Evolutionary conservation across 1,140 invertebrate genomes (phyloP).

Genomic region (Achatina immaculata): DNA sequence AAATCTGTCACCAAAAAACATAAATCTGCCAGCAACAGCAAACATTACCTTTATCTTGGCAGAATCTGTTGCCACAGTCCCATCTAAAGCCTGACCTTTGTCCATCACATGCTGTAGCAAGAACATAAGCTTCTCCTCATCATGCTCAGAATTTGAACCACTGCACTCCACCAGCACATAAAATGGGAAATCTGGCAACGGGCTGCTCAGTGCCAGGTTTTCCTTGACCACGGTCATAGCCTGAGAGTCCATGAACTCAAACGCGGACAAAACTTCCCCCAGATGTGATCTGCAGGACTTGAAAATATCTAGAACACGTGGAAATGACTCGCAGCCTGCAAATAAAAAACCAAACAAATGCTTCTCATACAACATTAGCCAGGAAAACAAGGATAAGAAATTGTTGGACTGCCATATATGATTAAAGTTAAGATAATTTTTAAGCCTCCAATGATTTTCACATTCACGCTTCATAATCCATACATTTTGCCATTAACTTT

Average conservation of each 20-base stretch:
- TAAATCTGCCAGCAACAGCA: no score
- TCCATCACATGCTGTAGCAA: conserved; percentile 85
- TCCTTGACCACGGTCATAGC: conserved; percentile 77
- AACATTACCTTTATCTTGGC: conserved; percentile 82
- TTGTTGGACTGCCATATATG: no score
- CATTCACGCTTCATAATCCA: no score
- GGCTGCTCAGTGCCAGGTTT: conserved; percentile 77
- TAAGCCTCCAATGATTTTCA: no score
- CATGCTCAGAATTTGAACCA: conserved; percentile 85
- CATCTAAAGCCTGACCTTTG: conserved; percentile 82
- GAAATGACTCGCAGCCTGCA: conserved; percentile 81
- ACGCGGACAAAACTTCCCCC: conserved; percentile 92
- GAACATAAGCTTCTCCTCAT: conserved; percentile 86
- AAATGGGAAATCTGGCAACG: conserved; percentile 78
- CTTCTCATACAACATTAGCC: neutral
- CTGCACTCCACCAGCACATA: conserved; percentile 93
- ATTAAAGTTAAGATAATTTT: no score
- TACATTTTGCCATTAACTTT: no score
- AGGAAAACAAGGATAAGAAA: conserved; percentile 2
- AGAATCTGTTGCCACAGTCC: conserved; percentile 85
- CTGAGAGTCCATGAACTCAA: conserved; percentile 89
- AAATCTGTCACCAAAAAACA: no score
- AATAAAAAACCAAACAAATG: conserved; percentile 32
- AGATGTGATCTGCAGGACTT: conserved; percentile 81
- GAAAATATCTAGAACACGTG: conserved; percentile 83